These are phyloP conservation scores for Chrysogorgia sp. DNA, from an alignment of 92 coral and sea anemone genomes.

Conservation along the genomic window DNA sequence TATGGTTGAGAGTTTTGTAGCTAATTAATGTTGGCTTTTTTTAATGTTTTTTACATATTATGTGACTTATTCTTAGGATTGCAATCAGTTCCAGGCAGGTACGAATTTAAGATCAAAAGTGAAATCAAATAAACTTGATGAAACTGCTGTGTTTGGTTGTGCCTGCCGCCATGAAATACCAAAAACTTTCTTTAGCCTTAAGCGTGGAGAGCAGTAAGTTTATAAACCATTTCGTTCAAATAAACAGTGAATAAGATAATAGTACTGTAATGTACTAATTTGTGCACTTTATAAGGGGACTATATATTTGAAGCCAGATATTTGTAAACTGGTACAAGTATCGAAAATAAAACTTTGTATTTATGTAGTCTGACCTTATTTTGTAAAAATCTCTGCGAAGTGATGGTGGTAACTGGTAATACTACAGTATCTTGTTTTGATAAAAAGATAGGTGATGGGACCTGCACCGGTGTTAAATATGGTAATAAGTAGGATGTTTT, in stretches of 20 bases:
- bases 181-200: conserved; percentile 39
- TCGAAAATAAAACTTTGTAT: too few species aligned
- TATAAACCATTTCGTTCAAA: not conserved
- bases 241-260: not conserved
- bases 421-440: too few species aligned
- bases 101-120: conserved; percentile 51
- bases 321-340: conserved; percentile 4
- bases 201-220: conserved; percentile 56
- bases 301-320: not conserved
- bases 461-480: too few species aligned
- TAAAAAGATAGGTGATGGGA: too few species aligned
- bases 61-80: conserved; percentile 8
- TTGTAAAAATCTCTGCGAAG: too few species aligned
- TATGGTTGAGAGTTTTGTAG: not conserved
- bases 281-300: too few species aligned
- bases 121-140: conserved; percentile 51
- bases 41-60: not conserved
- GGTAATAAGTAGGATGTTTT: too few species aligned
- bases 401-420: too few species aligned
- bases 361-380: too few species aligned
- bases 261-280: not conserved
- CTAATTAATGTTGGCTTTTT: not conserved
- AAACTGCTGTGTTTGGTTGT: conserved; percentile 50
- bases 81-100: conserved; percentile 59
- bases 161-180: conserved; percentile 52